These are phyloP conservation scores for Mantis religiosa DNA, from an alignment of 2,888 invertebrate genomes.

Conservation along the genomic window DNA sequence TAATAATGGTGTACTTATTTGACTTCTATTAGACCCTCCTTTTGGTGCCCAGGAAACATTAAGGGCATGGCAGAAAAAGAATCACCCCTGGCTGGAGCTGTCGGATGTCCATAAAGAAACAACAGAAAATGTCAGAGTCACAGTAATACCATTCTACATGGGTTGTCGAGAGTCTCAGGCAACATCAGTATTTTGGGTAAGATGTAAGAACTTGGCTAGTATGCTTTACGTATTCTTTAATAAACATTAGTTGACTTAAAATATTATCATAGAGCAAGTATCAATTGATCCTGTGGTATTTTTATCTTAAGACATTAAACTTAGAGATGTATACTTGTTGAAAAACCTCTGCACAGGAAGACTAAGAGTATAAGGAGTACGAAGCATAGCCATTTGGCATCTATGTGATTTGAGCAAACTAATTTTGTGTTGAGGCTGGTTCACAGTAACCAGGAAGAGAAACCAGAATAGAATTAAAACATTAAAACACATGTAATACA, in stretches of 20 bases:
- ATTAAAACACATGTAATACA: too few species aligned
- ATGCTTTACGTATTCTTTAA: too few species aligned
- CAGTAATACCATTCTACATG: constrained; percentile 98
- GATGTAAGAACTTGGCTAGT: constrained; percentile 25
- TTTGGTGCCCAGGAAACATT: constrained; percentile 86
- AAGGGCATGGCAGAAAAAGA: constrained; percentile 93
- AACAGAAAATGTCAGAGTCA: constrained; percentile 91
- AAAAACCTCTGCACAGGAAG: too few species aligned
- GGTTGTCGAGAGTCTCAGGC: constrained; percentile 89
- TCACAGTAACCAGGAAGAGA: too few species aligned
- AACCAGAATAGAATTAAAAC: too few species aligned
- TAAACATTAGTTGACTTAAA: not conserved
- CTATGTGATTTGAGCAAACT: too few species aligned
- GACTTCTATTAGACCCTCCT: constrained; percentile 63
- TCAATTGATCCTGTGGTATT: not conserved
- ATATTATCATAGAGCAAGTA: not conserved
- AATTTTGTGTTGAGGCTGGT: too few species aligned
- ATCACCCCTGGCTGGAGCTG: constrained; percentile 93
- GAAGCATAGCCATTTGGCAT: too few species aligned
- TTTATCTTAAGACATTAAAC: not conserved
- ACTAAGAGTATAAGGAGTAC: too few species aligned
- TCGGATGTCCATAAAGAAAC: constrained; percentile 97
- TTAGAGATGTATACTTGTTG: too few species aligned
- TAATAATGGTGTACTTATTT: not conserved
- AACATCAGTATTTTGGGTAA: constrained; percentile 88